Evolutionary conservation across 1,140 invertebrate genomes (phyloP), one percentile per base, ranked within the genome.

Genomic region (Gonioctena quinquepunctata): DNA sequence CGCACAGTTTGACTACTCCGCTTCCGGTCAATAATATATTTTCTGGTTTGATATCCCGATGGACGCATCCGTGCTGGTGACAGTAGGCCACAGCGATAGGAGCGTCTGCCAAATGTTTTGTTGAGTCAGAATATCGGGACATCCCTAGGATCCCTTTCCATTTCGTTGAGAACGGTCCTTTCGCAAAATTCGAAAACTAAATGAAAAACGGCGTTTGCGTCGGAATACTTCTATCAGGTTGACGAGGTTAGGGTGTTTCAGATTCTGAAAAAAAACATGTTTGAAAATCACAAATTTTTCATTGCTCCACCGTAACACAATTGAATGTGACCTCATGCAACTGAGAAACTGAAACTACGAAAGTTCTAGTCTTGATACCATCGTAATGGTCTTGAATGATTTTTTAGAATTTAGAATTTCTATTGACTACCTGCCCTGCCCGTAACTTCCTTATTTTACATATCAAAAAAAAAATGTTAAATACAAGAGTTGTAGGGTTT

Each of bases 111-210:
- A 98, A 59, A 93, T 92, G 19, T 99, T 96, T 84, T 95, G 93
- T 83, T 95, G 96, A 1, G 93, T 96, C 42, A 96, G 86, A 33
- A 89, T 83, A 77, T 98, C 95, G 2, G 96, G 95, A 76, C 89
- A 97, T 77, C 89, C 96, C 88, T 84, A 0, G 87, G 84, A 70
- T 82, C 80, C 80, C 94, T 93, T 81, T 99, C 97, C 79, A 99
- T 87, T 81, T 99, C 97, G 79, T 98, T 94, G 4, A 99, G 87
- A 42, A 99, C 93, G 0, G 98, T 99, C 80, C 96, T 91, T 77
- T 99, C 98, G 82, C 98, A 99, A 84, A 94, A 99, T 84, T 99
- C 98, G 84, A 99, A 99, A 2, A 99, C 98, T 49, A 99, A 86
- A 86, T 99, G 98, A 6, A 99, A n/a, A 87, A 80, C 98, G 94